Evolutionary conservation across 2,113 vertebrate species (phyloP).

Genomic region (Microtus richardsoni): DNA sequence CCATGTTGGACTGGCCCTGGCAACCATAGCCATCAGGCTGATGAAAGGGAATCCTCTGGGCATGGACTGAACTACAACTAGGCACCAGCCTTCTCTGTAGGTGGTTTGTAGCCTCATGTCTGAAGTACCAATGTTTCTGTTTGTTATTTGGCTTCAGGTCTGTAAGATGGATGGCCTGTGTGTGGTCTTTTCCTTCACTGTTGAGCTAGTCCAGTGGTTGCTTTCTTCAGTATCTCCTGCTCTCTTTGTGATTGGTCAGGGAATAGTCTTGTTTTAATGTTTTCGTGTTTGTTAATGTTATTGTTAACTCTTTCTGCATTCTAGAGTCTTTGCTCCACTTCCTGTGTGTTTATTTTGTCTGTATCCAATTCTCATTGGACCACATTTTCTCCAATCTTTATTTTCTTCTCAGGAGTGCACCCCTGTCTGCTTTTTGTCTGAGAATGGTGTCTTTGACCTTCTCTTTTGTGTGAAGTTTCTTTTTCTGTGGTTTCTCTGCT

Average conservation of each 20-base stretch:
- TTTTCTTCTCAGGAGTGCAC: neutral
- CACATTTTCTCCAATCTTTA: neutral
- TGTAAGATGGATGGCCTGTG: neutral
- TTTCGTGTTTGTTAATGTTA: neutral
- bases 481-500: neutral
- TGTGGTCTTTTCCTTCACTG: neutral
- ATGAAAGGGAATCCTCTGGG: neutral
- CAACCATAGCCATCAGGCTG: neutral
- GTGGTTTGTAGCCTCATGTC: accelerated
- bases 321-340: neutral
- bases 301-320: neutral
- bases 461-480: neutral
- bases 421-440: neutral
- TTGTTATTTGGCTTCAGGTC: neutral
- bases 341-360: neutral
- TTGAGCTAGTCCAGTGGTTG: neutral
- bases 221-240: neutral
- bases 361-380: neutral
- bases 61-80: too few relatives aligned
- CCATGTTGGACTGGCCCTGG: neutral
- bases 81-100: neutral
- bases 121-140: neutral
- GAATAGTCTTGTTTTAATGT: neutral
- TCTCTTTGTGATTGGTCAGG: neutral
- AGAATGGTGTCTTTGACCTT: neutral